These are phyloP conservation scores for Caradrina kadenii DNA, from an alignment of 2,888 invertebrate species.

Conservation along the genomic window DNA sequence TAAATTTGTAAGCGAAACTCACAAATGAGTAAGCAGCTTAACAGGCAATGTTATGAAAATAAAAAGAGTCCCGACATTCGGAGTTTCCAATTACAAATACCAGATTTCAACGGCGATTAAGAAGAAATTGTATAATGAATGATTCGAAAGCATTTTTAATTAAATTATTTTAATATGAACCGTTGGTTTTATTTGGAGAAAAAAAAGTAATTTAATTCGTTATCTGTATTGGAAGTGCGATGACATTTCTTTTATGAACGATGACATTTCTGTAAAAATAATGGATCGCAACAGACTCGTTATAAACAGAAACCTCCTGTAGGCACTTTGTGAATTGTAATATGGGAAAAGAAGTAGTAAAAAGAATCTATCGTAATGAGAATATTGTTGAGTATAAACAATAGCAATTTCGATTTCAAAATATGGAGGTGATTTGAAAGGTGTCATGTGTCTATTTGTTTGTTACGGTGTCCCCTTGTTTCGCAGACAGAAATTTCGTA, in stretches of 20 bases:
- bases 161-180: constrained; percentile 50
- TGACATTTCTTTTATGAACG: not conserved
- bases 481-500: too few species aligned
- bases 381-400: too few species aligned
- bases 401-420: too few species aligned
- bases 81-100: constrained; percentile 61
- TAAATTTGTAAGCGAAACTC: constrained; percentile 50
- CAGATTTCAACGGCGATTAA: constrained; percentile 50
- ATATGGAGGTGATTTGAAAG: too few species aligned
- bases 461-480: too few species aligned
- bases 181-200: constrained; percentile 31
- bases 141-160: constrained; percentile 56
- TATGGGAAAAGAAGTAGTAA: not conserved
- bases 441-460: too few species aligned
- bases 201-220: constrained; percentile 6
- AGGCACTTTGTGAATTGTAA: constrained; percentile 1
- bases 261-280: constrained; percentile 32
- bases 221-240: constrained; percentile 17
- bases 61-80: constrained; percentile 42
- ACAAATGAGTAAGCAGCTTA: constrained; percentile 57
- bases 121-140: constrained; percentile 48
- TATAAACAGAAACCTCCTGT: constrained; percentile 1
- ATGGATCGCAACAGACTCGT: not conserved
- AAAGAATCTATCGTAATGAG: not conserved
- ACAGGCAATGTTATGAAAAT: constrained; percentile 48